Percentiles rank a stretch among this genome's conserved stretches.
Conservation (phyloP, 1,140 invertebrate genomes). For the Eupeodes corollae region DNA sequence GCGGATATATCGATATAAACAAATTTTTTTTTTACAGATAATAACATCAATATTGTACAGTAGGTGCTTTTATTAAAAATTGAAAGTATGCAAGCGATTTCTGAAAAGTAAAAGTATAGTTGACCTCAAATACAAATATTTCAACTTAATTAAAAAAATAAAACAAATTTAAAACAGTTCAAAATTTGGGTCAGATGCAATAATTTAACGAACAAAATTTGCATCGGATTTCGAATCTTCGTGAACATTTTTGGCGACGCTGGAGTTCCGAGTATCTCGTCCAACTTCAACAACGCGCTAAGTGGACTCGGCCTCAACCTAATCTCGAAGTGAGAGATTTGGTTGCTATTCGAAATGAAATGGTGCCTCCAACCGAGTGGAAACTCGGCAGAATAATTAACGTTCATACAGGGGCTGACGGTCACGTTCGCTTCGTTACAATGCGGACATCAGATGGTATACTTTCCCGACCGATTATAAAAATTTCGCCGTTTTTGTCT, state of each 20-base stretch:
- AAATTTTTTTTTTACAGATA: too few relatives aligned
- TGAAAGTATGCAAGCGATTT: too few relatives aligned
- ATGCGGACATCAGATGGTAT: slow-evolving; percentile 8
- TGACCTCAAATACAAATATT: too few relatives aligned
- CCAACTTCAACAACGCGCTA: background rate
- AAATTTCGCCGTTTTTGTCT: too few relatives aligned
- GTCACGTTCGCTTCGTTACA: slow-evolving; percentile 14
- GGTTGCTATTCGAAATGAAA: slow-evolving; percentile 11
- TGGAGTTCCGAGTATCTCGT: slow-evolving; percentile 13
- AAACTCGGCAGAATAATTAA: slow-evolving; percentile 15
- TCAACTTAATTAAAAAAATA: too few relatives aligned
- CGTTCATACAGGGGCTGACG: slow-evolving; percentile 17
- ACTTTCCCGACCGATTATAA: slow-evolving; percentile 6
- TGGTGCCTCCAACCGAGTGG: slow-evolving; percentile 17
- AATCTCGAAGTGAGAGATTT: slow-evolving; percentile 11
- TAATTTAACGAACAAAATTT: slow-evolving; percentile 6
- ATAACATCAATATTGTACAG: too few relatives aligned
- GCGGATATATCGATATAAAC: too few relatives aligned
- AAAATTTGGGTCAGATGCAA: too few relatives aligned
- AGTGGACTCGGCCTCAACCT: background rate
- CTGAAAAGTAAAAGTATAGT: too few relatives aligned
- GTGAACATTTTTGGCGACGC: slow-evolving; percentile 30
- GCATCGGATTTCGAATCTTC: slow-evolving; percentile 9
- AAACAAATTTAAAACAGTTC: too few relatives aligned
- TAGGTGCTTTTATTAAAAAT: too few relatives aligned